A percentile compares a stretch with the other conserved stretches of the same genome.
phyloP scores from a whole-genome alignment of 2,888 invertebrate genomes.

The Fissipunctia ypsillon region DNA sequence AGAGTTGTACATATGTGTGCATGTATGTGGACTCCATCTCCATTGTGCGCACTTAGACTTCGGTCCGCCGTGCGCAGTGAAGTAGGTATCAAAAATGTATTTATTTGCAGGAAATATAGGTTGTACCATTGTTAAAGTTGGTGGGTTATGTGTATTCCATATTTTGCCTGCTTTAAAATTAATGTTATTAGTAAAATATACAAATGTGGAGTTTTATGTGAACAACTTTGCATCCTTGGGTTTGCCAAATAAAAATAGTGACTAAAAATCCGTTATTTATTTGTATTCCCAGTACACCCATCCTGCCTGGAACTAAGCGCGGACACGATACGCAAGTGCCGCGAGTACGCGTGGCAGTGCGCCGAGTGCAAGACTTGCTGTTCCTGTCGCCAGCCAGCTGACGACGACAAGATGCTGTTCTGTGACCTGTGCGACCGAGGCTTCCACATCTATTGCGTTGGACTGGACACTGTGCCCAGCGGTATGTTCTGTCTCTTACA shows the following conservation, averaged over 20 bases:
- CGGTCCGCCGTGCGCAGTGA: not conserved
- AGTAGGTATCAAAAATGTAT: too few species aligned
- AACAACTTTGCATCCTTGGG: not conserved
- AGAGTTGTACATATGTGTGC: too few species aligned
- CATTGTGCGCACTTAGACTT: not conserved
- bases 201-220: not conserved
- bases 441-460: constrained; percentile 98
- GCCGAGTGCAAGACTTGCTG: constrained; percentile 98
- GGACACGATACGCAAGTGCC: constrained; percentile 95
- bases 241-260: not conserved
- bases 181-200: too few species aligned
- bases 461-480: constrained; percentile 92
- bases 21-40: not conserved
- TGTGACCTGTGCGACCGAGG: constrained; percentile 98
- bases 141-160: not conserved
- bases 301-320: constrained; percentile 96
- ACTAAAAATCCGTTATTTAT: not conserved
- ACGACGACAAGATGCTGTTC: constrained; percentile 97
- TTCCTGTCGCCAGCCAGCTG: constrained; percentile 94
- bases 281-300: constrained; percentile 92
- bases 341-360: constrained; percentile 97
- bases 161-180: too few species aligned
- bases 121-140: too few species aligned
- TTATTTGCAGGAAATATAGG: not conserved
- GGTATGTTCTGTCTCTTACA: too few species aligned